Conservation (phyloP, 2,797 vertebrate species). For the Peromyscus melanophrys region DNA sequence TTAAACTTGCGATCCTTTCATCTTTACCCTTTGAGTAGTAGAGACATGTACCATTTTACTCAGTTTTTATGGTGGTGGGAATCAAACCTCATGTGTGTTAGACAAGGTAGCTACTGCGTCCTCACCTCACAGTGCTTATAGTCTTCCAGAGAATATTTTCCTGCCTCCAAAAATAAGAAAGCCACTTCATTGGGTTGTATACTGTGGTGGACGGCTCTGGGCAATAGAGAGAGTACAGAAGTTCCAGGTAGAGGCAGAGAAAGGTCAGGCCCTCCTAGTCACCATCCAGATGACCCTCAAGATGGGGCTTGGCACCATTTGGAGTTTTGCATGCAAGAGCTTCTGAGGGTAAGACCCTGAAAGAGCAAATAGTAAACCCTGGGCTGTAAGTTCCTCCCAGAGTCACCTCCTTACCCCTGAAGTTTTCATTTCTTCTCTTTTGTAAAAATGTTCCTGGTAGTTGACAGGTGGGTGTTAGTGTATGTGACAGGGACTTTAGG, state of each 20-base stretch:
- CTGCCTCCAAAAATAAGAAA: neutral
- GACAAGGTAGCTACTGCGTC: neutral
- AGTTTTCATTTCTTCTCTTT: neutral
- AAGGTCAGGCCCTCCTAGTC: fast-evolving
- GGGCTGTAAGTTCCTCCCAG: neutral
- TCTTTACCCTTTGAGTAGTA: neutral
- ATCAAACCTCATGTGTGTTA: neutral
- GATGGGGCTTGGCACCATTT: neutral
- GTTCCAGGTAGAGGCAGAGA: neutral
- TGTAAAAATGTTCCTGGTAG: neutral
- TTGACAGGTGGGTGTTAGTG: fast-evolving
- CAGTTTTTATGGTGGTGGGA: neutral
- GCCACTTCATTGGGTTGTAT: neutral
- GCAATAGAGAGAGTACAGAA: neutral
- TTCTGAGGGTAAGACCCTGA: too few species aligned
- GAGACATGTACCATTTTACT: too few species aligned
- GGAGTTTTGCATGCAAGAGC: fast-evolving
- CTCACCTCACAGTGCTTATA: neutral
- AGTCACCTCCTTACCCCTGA: neutral
- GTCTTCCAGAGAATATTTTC: neutral
- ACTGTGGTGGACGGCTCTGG: neutral
- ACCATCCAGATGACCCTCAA: fast-evolving
- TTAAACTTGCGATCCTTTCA: neutral
- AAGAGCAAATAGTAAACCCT: neutral
- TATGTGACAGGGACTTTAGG: neutral